Base-by-base conservation (phyloP, 2,888 invertebrate species). In the Scelioninae gen. 1 region DNA sequence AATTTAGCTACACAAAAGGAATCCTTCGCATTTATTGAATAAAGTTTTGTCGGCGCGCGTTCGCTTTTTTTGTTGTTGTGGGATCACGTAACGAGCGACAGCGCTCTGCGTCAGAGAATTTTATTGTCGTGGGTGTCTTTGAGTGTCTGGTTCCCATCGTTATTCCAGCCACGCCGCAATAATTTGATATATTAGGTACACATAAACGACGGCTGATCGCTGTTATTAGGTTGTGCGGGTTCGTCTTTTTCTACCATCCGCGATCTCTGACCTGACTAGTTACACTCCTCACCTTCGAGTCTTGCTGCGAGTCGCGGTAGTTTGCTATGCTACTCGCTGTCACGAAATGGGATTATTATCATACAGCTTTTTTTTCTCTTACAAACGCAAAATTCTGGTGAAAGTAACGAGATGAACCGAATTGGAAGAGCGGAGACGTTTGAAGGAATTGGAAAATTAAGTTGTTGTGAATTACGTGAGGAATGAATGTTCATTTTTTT, bases 151-250 rank as follows among this genome's bases (percentile, higher is more conserved):
- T 78, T 82, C 63, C 49, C 82, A 78, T 80, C 77, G 62, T 82
- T 88, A 91, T 91, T 90, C 90, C 83, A 85, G 84, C 88, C 90
- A 90, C 90, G 89, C 85, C 85, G 86, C 86, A 87, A 89, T 91
- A 92, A 92, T 92, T 90, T 88, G 90, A 91, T 91, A 89, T 89
- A 91, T 91, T 91, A 91, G 88, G 89, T 88, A 90, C 89, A 90
- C 90, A 91, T 91, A 91, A 91, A 90, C 90, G 90, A 89, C 89
- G 91, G 89, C 90, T 92, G 91, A 91, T 92, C 90, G 90, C 88
- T 89, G 90, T 91, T 92, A 92, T 92, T 91, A 91, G 90, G 90
- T 91, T 91, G 87, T 88, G 89, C 87, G 87, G 86, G 87, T 87
- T 86, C 85, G 85, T 81, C 85, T 87, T 87, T 85, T 81, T 80